Base-by-base conservation (phyloP, 2,888 invertebrate genomes). In the Lasioglossum zephyrum region DNA sequence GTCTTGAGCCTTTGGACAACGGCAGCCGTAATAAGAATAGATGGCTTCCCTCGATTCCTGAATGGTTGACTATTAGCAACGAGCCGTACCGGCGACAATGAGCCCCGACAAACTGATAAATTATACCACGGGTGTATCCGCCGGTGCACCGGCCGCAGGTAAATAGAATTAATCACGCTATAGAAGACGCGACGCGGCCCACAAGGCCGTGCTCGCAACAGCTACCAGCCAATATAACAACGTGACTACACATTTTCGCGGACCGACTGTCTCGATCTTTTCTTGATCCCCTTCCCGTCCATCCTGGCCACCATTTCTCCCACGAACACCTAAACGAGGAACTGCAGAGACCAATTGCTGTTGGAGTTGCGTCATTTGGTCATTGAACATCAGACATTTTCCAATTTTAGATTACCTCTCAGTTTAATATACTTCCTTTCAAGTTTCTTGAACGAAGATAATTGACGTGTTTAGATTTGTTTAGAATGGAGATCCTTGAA, bases 101-200 rank as follows among this genome's bases (percentile, higher is more conserved):
- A 92, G 89, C 79, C 92, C 87, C 91, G 92, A 92, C 91, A 91
- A 91, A 91, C 92, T 91, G 91, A 91, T 91, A 91, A 91, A 91
- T 91, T 91, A 91, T 91, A 90, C 88, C 90, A 87, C 86, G 85
- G 84, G 90, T 90, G 89, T 87, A 87, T 88, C 88, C 87, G 85
- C 82, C 88, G 89, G 87, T 92, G 91, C 91, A 91, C 91, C 90
- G 89, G 90, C 90, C 88, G 83, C 91, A 90, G 92, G 92, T 92
- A 92, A 92, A 92, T 92, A 92, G 92, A 92, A 93, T 93, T 92
- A 92, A 93, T 93, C 92, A 93, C 90, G 92, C 88, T 88, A 88
- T 92, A 91, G 90, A 89, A 84, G 80, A 72, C 84, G 74, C 79
- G 86, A 73, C 80, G 77, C 66, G 75, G 73, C 78, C 81, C 73